phyloP scores from a whole-genome alignment of 2,797 vertebrate genomes.

The Scyliorhinus canicula region DNA sequence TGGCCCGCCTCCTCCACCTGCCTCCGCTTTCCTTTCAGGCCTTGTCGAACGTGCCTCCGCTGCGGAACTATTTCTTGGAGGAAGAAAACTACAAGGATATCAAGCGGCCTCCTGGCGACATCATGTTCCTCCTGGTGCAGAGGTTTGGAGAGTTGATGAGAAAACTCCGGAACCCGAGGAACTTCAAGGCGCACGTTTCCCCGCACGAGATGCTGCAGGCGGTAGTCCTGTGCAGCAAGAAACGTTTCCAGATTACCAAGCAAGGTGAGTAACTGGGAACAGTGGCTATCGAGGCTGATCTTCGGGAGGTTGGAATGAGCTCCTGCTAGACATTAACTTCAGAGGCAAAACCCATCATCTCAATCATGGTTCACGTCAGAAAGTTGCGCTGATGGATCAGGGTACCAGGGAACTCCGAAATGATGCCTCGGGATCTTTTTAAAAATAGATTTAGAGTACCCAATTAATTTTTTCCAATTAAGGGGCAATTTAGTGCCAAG shows the following conservation, averaged over 20 bases:
- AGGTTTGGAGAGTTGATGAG: constrained; percentile 94
- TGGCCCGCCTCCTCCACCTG: too few species aligned
- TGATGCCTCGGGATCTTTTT: too few species aligned
- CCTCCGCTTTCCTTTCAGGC: constrained; percentile 57
- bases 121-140: constrained; percentile 95
- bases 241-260: constrained; percentile 96
- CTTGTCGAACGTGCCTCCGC: constrained; percentile 85
- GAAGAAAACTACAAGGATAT: constrained; percentile 87
- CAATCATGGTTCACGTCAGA: background rate
- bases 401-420: too few species aligned
- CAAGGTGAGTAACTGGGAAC: constrained; percentile 70
- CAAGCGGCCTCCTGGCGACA: constrained; percentile 85
- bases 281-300: too few species aligned
- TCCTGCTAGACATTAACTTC: background rate
- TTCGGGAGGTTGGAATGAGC: too few species aligned
- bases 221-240: constrained; percentile 94
- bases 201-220: constrained; percentile 98
- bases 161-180: constrained; percentile 93
- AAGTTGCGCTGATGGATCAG: too few species aligned
- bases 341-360: background rate
- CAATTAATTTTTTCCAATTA: too few species aligned
- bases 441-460: too few species aligned
- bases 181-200: constrained; percentile 94
- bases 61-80: constrained; percentile 91
- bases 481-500: too few species aligned